These are phyloP conservation scores for Wasmannia auropunctata DNA, from an alignment of 1,140 invertebrate species.

Conservation along the genomic window DNA sequence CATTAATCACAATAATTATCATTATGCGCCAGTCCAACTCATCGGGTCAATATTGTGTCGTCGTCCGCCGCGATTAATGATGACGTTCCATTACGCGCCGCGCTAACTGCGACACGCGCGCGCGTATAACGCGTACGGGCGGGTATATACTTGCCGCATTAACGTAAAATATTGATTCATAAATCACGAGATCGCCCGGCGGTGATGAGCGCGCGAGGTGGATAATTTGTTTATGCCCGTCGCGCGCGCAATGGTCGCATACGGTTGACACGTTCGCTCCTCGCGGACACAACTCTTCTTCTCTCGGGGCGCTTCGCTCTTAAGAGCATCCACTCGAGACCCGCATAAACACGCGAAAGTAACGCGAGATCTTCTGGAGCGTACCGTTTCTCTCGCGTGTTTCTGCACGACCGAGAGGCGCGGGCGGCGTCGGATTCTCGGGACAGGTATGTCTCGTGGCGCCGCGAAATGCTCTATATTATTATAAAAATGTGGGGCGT, in stretches of 20 bases:
- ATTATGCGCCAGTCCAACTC: neutral
- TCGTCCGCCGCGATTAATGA: slow-evolving; percentile 40
- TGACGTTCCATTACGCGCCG: neutral
- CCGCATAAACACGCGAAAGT: slow-evolving; percentile 67
- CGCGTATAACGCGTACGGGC: too few species aligned
- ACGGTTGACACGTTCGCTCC: neutral
- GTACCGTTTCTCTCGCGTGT: slow-evolving; percentile 13
- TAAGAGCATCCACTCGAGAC: slow-evolving; percentile 68
- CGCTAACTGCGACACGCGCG: slow-evolving; percentile 1
- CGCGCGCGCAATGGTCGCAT: too few species aligned
- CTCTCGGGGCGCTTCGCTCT: slow-evolving; percentile 63
- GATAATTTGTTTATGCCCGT: slow-evolving; percentile 27
- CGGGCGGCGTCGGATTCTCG: neutral
- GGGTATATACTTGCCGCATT: slow-evolving; percentile 9
- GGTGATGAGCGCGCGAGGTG: neutral
- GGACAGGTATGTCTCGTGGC: neutral
- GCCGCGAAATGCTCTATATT: slow-evolving; percentile 23
- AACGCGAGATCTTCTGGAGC: slow-evolving; percentile 66
- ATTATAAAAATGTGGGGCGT: neutral
- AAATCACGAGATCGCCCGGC: slow-evolving; percentile 37
- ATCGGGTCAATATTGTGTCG: neutral
- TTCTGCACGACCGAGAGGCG: neutral
- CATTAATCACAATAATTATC: slow-evolving; percentile 50
- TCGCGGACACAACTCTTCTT: too few species aligned
- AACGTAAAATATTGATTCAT: slow-evolving; percentile 31